These are phyloP conservation scores for Parnassius mnemosyne DNA, from an alignment of 2,888 invertebrate species.

Conservation along the genomic window DNA sequence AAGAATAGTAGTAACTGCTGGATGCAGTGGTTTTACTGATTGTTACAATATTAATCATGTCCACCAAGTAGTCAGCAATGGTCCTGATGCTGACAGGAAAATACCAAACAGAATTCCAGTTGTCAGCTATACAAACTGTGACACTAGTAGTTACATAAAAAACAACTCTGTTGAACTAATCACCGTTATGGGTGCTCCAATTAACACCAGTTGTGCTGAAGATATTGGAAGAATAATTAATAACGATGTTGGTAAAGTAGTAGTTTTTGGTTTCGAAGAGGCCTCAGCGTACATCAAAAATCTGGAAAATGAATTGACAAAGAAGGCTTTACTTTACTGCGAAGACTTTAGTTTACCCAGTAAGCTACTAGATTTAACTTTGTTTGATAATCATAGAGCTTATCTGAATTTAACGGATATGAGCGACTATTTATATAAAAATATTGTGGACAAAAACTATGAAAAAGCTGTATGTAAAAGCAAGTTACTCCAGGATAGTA, in stretches of 20 bases:
- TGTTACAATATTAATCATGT: constrained; percentile 51
- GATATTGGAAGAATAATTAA: constrained; percentile 50
- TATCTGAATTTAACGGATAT: constrained; percentile 38
- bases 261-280: constrained; percentile 41
- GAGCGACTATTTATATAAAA: constrained; percentile 34
- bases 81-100: constrained; percentile 41
- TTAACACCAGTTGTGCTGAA: constrained; percentile 45
- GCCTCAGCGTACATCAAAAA: constrained; percentile 37
- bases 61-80: constrained; percentile 47
- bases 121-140: constrained; percentile 40
- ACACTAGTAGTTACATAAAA: constrained; percentile 46
- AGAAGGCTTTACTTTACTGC: constrained; percentile 36
- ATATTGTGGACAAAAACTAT: constrained; percentile 32
- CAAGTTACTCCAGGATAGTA: constrained; percentile 31
- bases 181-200: constrained; percentile 49
- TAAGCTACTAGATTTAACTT: constrained; percentile 34
- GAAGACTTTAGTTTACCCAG: constrained; percentile 34
- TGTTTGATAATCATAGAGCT: constrained; percentile 38
- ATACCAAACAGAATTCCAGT: constrained; percentile 53
- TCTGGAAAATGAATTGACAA: constrained; percentile 35
- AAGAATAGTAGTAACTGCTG: constrained; percentile 31
- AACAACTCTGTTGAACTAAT: constrained; percentile 42
- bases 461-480: constrained; percentile 38
- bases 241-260: constrained; percentile 38
- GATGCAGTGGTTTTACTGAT: constrained; percentile 41